Percentiles rank a stretch among this genome's conserved stretches.
Evolutionary conservation across 2,888 invertebrate genomes (phyloP).

Genomic region (Gymnosoma rotundatum): DNA sequence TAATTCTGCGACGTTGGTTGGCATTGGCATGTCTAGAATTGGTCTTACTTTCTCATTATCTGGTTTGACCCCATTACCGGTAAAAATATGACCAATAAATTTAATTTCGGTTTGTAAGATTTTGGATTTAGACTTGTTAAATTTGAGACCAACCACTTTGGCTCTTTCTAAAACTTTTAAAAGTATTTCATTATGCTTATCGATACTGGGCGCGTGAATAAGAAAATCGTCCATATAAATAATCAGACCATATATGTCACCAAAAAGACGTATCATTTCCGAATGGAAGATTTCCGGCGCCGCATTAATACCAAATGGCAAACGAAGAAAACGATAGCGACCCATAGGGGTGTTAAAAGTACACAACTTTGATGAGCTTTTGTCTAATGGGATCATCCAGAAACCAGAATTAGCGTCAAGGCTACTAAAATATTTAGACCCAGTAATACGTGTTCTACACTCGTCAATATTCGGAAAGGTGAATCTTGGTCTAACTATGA

Average conservation of each 20-base stretch:
- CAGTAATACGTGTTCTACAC: neutral
- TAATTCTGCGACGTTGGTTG: too few species aligned
- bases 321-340: too few species aligned
- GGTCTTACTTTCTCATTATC: too few species aligned
- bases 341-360: too few species aligned
- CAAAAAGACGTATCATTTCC: too few species aligned
- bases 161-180: neutral
- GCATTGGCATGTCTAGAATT: too few species aligned
- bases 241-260: too few species aligned
- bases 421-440: neutral
- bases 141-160: neutral
- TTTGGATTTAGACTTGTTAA: slow-evolving; percentile 4
- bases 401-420: neutral
- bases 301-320: neutral
- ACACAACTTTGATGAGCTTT: too few species aligned
- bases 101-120: too few species aligned
- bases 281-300: too few species aligned
- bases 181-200: neutral
- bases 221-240: neutral
- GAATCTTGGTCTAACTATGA: neutral
- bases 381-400: neutral
- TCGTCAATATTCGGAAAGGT: neutral
- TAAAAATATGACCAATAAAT: too few species aligned
- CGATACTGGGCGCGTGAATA: neutral
- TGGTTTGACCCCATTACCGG: too few species aligned